Percentiles rank a stretch among this genome's conserved stretches.
phyloP scores from a whole-genome alignment of 2,888 invertebrate genomes.

The Heteropelma amictum region DNA sequence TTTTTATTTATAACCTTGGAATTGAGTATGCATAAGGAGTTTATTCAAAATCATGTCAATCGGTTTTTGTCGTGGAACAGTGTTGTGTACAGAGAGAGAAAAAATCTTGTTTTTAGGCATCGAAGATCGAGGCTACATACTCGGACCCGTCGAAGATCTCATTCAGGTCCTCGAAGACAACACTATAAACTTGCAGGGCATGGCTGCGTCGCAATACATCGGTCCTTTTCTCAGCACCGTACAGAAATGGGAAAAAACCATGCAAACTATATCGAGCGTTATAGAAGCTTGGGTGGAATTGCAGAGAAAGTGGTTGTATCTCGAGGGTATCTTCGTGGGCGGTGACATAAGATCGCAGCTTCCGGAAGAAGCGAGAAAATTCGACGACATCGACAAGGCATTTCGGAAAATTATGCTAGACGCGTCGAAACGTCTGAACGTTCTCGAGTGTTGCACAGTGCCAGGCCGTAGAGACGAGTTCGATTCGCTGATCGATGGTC shows the following conservation, averaged over 20 bases:
- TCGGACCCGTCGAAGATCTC: slow-evolving; percentile 92
- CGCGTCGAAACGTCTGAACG: slow-evolving; percentile 88
- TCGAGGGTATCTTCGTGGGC: slow-evolving; percentile 95
- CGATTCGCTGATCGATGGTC: slow-evolving; percentile 84
- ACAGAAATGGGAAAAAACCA: slow-evolving; percentile 90
- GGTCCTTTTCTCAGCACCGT: slow-evolving; percentile 92
- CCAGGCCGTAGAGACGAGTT: slow-evolving; percentile 88
- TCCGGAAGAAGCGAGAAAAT: slow-evolving; percentile 93
- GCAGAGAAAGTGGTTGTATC: slow-evolving; percentile 94
- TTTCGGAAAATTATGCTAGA: slow-evolving; percentile 93
- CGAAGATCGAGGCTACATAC: slow-evolving; percentile 89
- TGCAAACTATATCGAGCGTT: slow-evolving; percentile 90
- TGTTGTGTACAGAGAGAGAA: slow-evolving; percentile 61
- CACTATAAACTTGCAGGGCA: slow-evolving; percentile 93
- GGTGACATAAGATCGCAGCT: slow-evolving; percentile 92
- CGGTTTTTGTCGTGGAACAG: too few species aligned
- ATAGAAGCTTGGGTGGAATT: slow-evolving; percentile 92
- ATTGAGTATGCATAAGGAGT: too few species aligned
- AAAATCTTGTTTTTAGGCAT: slow-evolving; percentile 77
- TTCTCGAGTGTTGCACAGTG: slow-evolving; percentile 88
- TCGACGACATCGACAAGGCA: slow-evolving; percentile 91
- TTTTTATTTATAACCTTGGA: too few species aligned
- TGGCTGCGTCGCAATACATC: slow-evolving; percentile 93
- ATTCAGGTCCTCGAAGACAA: slow-evolving; percentile 91
- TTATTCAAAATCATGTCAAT: too few species aligned